phyloP scores from a whole-genome alignment of 2,113 vertebrate genomes.

The Peromyscus californicus region DNA sequence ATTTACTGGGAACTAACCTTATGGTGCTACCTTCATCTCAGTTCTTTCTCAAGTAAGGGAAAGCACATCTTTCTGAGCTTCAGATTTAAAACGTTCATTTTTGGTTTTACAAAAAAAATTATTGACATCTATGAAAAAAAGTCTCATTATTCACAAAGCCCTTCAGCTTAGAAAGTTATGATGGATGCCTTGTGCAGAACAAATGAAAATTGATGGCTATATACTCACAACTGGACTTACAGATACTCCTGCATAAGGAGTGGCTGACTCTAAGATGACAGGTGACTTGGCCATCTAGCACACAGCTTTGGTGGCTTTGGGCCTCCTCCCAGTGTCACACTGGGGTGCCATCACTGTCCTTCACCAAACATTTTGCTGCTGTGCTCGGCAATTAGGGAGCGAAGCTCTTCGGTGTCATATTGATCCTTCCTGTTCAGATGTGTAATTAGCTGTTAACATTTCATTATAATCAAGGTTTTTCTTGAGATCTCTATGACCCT shows the following conservation, averaged over 20 bases:
- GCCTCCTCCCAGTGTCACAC: not conserved
- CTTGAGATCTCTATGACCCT: conserved; percentile 68
- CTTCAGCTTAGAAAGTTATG: not conserved
- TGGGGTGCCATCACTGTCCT: conserved; percentile 1
- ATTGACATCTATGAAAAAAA: not conserved
- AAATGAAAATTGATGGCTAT: not conserved
- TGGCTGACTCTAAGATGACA: not conserved
- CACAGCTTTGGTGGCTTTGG: not conserved
- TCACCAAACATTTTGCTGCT: conserved; percentile 17
- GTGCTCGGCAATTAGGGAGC: conserved; percentile 51
- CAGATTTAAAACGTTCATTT: not conserved
- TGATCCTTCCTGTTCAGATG: conserved; percentile 66
- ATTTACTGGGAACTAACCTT: not conserved
- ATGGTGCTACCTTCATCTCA: not conserved
- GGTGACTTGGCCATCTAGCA: not conserved
- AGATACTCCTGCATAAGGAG: not conserved
- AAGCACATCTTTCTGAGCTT: not conserved
- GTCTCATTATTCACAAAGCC: not conserved
- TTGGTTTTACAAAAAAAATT: not conserved
- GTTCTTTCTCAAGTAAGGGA: not conserved
- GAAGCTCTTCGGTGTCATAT: not conserved
- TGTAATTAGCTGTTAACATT: conserved; percentile 78
- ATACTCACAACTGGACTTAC: not conserved
- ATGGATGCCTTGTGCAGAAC: rapidly evolving
- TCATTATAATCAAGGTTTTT: conserved; percentile 77